These are phyloP conservation scores for Anarhynchus alexandrinus DNA, from an alignment of 2,113 vertebrate species.

Conservation along the genomic window DNA sequence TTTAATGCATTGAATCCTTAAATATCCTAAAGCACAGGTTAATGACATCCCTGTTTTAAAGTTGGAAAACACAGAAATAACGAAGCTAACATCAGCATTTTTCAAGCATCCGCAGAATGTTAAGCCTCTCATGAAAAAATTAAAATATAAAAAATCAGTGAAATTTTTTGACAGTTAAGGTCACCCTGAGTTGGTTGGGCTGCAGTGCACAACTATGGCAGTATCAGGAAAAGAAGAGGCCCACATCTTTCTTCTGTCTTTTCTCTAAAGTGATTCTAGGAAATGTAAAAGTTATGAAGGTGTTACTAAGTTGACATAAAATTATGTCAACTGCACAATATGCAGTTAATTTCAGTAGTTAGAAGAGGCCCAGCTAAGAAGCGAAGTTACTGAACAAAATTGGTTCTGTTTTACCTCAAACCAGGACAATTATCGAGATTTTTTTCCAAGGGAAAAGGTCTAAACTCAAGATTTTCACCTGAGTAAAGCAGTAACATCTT, in stretches of 20 bases:
- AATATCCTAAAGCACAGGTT: slow-evolving; percentile 13
- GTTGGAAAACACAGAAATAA: neutral
- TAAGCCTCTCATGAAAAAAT: neutral
- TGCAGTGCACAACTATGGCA: neutral
- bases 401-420: no score
- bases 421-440: neutral
- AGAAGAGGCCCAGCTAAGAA: no score
- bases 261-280: neutral
- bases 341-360: no score
- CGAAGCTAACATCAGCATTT: neutral
- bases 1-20: slow-evolving; percentile 23
- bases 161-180: neutral
- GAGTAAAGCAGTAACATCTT: neutral
- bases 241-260: neutral
- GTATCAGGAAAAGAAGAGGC: neutral
- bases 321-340: no score
- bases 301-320: neutral
- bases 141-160: neutral
- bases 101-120: neutral
- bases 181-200: neutral
- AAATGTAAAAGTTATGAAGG: neutral
- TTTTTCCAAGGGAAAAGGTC: neutral
- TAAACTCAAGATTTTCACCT: neutral
- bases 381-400: no score
- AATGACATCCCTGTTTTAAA: slow-evolving; percentile 23